Evolutionary conservation across 2,888 invertebrate genomes (phyloP).

Genomic region (Pecten maximus): DNA sequence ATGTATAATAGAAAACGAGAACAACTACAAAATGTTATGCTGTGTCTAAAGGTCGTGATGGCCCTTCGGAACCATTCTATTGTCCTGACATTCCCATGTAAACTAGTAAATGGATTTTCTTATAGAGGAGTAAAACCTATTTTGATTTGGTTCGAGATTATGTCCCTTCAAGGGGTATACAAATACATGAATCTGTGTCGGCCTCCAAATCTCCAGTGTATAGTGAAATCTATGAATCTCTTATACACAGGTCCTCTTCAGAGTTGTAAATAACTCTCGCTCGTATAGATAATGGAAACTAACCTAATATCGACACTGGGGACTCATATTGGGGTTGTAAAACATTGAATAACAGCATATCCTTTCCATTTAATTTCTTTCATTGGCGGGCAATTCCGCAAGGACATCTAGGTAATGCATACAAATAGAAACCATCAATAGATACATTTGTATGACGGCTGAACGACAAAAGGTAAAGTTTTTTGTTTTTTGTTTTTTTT

Average conservation of each 20-base stretch:
- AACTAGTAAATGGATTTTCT: background rate
- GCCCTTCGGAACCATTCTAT: background rate
- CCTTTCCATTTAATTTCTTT: too few relatives aligned
- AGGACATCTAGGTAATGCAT: too few relatives aligned
- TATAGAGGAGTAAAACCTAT: background rate
- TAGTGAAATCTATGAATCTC: too few relatives aligned
- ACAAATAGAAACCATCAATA: too few relatives aligned
- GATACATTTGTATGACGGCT: too few relatives aligned
- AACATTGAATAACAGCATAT: too few relatives aligned
- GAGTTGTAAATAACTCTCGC: background rate
- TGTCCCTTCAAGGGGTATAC: background rate
- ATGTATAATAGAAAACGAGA: too few relatives aligned
- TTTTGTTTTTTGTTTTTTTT: too few relatives aligned
- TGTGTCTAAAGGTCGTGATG: background rate
- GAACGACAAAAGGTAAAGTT: too few relatives aligned
- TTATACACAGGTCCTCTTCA: background rate
- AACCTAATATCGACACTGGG: background rate
- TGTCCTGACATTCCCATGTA: background rate
- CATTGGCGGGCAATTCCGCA: too few relatives aligned
- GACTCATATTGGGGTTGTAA: background rate
- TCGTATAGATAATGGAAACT: too few relatives aligned
- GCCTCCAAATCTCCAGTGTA: background rate
- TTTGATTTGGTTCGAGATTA: background rate
- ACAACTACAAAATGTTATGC: too few relatives aligned
- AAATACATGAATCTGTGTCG: background rate